phyloP scores from a whole-genome alignment of 2,113 vertebrate genomes.

The cat (Felis catus) region DNA sequence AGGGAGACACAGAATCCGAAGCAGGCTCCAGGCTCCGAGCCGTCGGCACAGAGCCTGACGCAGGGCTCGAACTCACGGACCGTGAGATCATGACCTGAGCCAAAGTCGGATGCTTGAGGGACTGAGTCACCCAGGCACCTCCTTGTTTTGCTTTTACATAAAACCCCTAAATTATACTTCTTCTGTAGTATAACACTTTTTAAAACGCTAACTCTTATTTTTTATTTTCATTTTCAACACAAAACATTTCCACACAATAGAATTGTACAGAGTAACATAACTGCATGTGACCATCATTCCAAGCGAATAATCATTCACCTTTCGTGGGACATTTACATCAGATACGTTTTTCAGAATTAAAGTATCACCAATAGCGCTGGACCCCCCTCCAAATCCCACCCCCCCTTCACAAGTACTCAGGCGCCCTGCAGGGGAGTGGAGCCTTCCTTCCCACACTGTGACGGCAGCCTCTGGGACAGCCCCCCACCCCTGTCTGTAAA shows the following conservation, averaged over 20 bases:
- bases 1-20: no score
- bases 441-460: fast-evolving
- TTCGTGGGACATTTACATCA: no score
- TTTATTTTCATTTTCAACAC: background rate
- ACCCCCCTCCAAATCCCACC: fast-evolving
- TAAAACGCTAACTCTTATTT: background rate
- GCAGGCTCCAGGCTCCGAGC: no score
- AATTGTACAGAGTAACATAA: background rate
- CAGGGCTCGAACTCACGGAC: no score
- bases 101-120: fast-evolving
- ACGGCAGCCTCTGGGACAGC: fast-evolving
- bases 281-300: no score
- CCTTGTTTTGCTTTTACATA: no score
- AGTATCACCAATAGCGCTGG: background rate
- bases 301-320: background rate
- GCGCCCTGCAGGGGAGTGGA: no score
- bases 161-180: background rate
- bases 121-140: no score
- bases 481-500: background rate
- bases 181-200: background rate
- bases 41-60: no score
- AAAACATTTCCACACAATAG: background rate
- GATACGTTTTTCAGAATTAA: background rate
- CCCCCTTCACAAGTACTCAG: fast-evolving
- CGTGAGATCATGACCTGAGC: no score